Evolutionary conservation across 1,140 invertebrate species (phyloP), one percentile per base, ranked within the genome.

Genomic region (Bombus difficillimus): DNA sequence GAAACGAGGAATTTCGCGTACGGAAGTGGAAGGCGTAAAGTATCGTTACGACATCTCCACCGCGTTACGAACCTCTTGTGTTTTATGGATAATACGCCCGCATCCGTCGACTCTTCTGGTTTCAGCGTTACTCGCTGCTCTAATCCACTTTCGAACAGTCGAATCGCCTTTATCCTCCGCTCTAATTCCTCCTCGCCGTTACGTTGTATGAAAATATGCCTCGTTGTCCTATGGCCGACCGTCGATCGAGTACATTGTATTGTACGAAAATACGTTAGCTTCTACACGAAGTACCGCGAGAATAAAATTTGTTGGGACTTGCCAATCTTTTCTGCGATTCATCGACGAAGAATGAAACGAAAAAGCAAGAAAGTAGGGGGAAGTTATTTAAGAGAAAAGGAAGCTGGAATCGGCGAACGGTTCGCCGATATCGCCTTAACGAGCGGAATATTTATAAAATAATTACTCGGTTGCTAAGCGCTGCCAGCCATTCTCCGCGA

Each of bases 401-500:
- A 71, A 71, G 68, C 39, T 72, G n/a, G 73, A 72, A n/a, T 77
- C 15, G 47, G n/a, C 74, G 74, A 84, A 47, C 47, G 32, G 37
- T 22, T 71, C 72, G 32, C 15, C 69, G 68, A 85, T 85, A 75
- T 22, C 72, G 41, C 28, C 59, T 81, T 88, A 88, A 86, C 74
- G 74, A 86, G 84, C 66, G 43, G 68, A 79, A 86, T 88, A 82
- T 88, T 88, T 88, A 88, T 78, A 82, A 88, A 88, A 86, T 82
- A 82, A 86, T 82, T 82, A 86, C 76, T 80, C 68, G 77, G 57
- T 79, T 57, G 66, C 64, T 43, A 74, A 80, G 43, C 39, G 57
- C 47, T 62, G 39, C n/a, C 43, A 37, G 71, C 69, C 80, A 57
- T 80, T 79, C 75, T 15, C 37, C 13, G 72, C 62, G 15, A 43